Percentiles rank a stretch among this genome's conserved stretches.
These are phyloP conservation scores for Reticulitermes lucifugus DNA, from an alignment of 2,888 invertebrate species.

Conservation along the genomic window DNA sequence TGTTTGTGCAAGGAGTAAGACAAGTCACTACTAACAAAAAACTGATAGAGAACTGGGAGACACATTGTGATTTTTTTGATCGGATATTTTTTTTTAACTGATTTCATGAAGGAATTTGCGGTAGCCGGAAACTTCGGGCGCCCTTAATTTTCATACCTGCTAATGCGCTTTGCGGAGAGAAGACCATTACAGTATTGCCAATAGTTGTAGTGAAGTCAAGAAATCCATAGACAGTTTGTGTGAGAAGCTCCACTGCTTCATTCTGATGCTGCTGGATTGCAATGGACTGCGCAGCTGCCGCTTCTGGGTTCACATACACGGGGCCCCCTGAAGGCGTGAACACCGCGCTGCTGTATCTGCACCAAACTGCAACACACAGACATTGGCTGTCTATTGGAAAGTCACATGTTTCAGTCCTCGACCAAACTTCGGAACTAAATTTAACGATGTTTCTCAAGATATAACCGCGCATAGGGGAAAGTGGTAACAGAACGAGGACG, in stretches of 20 bases:
- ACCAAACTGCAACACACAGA: constrained; percentile 18
- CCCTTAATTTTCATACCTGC: constrained; percentile 68
- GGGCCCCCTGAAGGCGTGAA: constrained; percentile 55
- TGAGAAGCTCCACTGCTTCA: constrained; percentile 68
- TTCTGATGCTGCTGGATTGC: constrained; percentile 30
- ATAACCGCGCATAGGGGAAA: too few species aligned
- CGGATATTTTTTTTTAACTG: too few species aligned
- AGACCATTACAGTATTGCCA: constrained; percentile 94
- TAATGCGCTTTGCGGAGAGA: constrained; percentile 85
- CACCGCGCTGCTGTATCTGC: background rate
- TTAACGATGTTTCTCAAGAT: too few species aligned
- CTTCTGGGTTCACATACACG: constrained; percentile 58
- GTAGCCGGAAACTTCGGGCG: background rate
- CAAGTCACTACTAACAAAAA: too few species aligned
- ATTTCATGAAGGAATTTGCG: too few species aligned
- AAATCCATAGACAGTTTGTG: constrained; percentile 94
- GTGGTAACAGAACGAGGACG: too few species aligned
- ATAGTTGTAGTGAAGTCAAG: constrained; percentile 94
- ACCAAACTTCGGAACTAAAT: too few species aligned
- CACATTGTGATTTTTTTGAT: too few species aligned
- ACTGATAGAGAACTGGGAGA: too few species aligned
- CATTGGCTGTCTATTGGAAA: background rate
- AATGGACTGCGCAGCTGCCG: constrained; percentile 38
- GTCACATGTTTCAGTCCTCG: too few species aligned
- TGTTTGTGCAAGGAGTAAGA: too few species aligned